Percentiles rank a stretch among this genome's conserved stretches.
Conservation (phyloP, 2,888 invertebrate genomes). For the Drosophila longiperda region DNA sequence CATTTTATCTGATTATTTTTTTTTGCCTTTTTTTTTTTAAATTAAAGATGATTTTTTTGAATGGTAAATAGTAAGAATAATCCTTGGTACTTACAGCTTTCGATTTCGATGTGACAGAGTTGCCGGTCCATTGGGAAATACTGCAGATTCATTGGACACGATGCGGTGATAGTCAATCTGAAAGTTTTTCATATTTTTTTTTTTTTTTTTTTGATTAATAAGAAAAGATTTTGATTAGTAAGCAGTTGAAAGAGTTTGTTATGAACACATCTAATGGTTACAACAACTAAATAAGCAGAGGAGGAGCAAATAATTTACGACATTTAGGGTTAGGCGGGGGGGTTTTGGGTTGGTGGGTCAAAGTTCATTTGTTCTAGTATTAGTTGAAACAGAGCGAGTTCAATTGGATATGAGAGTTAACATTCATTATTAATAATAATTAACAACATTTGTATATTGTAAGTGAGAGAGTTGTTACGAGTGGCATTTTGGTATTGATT, state of each 20-base stretch:
- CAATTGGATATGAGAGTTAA: constrained; percentile 82
- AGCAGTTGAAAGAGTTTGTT: constrained; percentile 6
- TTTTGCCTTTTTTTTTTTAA: constrained; percentile 8
- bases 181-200: constrained; percentile 27
- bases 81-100: constrained; percentile 95
- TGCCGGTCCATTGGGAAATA: constrained; percentile 99
- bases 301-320: constrained; percentile 58
- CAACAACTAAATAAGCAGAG: constrained; percentile 76
- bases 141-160: constrained; percentile 98
- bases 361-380: constrained; percentile 48
- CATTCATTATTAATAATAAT: constrained; percentile 32
- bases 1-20: constrained; percentile 11
- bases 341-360: constrained; percentile 14
- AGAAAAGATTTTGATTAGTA: constrained; percentile 54
- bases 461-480: constrained; percentile 74
- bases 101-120: constrained; percentile 97
- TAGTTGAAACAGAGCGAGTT: constrained; percentile 81
- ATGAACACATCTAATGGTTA: constrained; percentile 62
- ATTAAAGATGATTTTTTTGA: neutral
- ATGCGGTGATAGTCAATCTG: constrained; percentile 95
- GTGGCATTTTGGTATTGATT: constrained; percentile 71
- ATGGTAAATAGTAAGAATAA: neutral
- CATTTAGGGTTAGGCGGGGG: constrained; percentile 39
- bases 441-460: constrained; percentile 31
- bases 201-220: constrained; percentile 32